A percentile compares a stretch with the other conserved stretches of the same genome.
These are phyloP conservation scores for Agrypnia vestita DNA, from an alignment of 1,140 invertebrate genomes.

Conservation along the genomic window DNA sequence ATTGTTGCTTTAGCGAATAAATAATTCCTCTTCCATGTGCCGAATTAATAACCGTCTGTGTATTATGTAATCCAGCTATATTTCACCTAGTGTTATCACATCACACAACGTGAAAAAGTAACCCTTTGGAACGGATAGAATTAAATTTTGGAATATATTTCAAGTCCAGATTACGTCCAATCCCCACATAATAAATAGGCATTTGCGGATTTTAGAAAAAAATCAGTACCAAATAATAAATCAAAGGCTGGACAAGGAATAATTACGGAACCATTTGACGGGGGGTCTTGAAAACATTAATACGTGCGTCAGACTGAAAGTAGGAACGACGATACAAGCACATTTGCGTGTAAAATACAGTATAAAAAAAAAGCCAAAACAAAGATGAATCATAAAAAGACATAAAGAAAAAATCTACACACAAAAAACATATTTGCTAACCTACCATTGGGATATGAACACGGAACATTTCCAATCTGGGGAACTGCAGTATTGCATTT, in stretches of 20 bases:
- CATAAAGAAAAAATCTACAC: no score
- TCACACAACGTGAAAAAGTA: conserved; percentile 2
- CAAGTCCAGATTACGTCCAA: conserved; percentile 13
- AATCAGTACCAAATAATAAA: not conserved
- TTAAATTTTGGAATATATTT: conserved; percentile 18
- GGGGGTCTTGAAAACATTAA: no score
- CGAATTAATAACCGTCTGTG: not conserved
- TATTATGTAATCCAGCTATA: not conserved
- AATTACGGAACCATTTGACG: not conserved
- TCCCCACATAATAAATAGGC: conserved; percentile 14
- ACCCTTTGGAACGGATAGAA: not conserved
- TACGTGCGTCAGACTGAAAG: no score
- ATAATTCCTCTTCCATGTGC: not conserved
- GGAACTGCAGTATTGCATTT: no score
- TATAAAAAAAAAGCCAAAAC: no score
- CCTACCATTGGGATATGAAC: no score
- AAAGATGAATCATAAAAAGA: no score
- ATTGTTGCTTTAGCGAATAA: not conserved
- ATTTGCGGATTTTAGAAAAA: conserved; percentile 8
- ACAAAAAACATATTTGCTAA: no score
- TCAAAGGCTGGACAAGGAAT: not conserved
- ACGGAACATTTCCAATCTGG: no score
- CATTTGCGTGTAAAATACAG: no score
- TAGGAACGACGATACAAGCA: no score
- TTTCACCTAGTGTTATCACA: conserved; percentile 6